These are phyloP conservation scores for Drosophila dunni DNA, from an alignment of 1,140 invertebrate species.

Conservation along the genomic window DNA sequence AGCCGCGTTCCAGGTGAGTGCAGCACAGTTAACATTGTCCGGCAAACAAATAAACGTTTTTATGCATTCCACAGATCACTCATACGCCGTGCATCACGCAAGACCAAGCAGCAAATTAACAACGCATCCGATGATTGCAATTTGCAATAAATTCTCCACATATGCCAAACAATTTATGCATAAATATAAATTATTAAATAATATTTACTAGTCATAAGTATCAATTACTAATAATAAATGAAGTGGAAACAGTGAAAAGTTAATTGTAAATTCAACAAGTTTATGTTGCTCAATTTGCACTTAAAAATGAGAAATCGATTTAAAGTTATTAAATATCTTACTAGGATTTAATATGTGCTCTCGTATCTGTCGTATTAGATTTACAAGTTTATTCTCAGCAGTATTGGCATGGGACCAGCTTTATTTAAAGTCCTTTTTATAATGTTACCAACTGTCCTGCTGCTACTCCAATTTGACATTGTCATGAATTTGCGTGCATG, in stretches of 20 bases:
- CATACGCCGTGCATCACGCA: constrained; percentile 91
- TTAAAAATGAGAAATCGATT: constrained; percentile 13
- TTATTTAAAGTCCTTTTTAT: constrained; percentile 55
- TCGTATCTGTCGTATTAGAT: background rate
- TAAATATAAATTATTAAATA: constrained; percentile 12
- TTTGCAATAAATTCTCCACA: constrained; percentile 87
- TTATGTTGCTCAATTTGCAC: constrained; percentile 21
- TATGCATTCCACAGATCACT: constrained; percentile 87
- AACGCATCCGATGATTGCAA: constrained; percentile 90
- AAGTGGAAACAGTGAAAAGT: background rate
- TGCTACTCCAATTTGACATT: constrained; percentile 18
- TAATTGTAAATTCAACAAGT: constrained; percentile 13
- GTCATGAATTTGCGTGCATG: constrained; percentile 28
- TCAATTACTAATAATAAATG: constrained; percentile 20
- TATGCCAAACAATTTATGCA: constrained; percentile 15
- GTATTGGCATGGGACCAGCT: constrained; percentile 51
- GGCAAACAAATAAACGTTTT: background rate
- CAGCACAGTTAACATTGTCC: background rate
- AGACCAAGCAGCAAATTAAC: constrained; percentile 91
- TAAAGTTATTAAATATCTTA: constrained; percentile 27
- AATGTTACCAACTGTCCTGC: constrained; percentile 8
- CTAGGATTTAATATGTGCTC: background rate
- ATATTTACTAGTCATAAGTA: constrained; percentile 7
- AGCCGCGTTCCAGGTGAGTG: constrained; percentile 76
- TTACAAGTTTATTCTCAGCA: constrained; percentile 1